Evolutionary conservation across 2,797 vertebrate species (phyloP).

Genomic region (Sarcophilus harrisii): DNA sequence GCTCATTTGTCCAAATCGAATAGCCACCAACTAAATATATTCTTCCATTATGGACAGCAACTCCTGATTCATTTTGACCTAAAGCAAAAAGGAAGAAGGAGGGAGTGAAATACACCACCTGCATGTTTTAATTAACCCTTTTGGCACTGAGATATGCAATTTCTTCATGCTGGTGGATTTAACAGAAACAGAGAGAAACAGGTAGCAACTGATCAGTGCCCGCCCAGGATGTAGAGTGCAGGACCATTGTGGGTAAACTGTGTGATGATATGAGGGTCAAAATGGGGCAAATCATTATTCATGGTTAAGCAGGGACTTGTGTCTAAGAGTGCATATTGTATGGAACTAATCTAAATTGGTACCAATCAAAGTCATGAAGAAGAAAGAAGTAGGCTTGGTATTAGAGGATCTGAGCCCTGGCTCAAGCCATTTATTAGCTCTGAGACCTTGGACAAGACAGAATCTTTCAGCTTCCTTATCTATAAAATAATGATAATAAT

Average conservation of each 20-base stretch:
- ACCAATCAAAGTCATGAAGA: background rate
- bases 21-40: constrained; percentile 99
- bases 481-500: background rate
- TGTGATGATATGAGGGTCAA: background rate
- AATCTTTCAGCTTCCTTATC: background rate
- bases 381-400: background rate
- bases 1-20: constrained; percentile 99
- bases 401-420: background rate
- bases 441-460: background rate
- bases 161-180: constrained; percentile 38
- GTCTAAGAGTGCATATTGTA: background rate
- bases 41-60: constrained; percentile 95
- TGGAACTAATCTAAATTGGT: constrained; percentile 21
- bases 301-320: background rate
- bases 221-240: background rate
- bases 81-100: constrained; percentile 77
- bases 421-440: background rate
- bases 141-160: constrained; percentile 54
- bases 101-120: constrained; percentile 76
- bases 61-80: constrained; percentile 98
- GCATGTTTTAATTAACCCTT: constrained; percentile 80
- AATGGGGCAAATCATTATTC: constrained; percentile 16
- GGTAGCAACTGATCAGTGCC: constrained; percentile 44
- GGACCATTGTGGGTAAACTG: background rate
- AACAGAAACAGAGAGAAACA: constrained; percentile 1